These are phyloP conservation scores for Cryptosula pallasiana DNA, from an alignment of 2,888 invertebrate genomes.

Conservation along the genomic window DNA sequence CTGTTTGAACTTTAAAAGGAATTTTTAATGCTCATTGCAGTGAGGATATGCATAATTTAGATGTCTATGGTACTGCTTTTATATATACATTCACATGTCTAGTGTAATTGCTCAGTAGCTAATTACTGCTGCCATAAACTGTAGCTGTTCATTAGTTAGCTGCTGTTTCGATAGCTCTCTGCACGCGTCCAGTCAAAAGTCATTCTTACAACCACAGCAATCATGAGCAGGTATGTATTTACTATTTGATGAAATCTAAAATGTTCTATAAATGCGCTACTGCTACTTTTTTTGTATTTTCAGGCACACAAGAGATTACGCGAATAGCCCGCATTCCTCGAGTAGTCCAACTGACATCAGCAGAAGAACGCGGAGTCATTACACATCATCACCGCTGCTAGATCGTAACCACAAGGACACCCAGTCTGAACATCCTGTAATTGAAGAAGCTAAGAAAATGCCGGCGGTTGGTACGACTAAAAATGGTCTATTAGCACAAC, in stretches of 20 bases:
- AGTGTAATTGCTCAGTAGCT: background rate
- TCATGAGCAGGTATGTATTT: background rate
- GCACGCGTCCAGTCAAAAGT: too few relatives aligned
- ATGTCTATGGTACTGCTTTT: too few relatives aligned
- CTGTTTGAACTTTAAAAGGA: background rate
- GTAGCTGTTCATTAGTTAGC: background rate
- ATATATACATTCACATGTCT: too few relatives aligned
- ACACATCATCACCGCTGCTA: slow-evolving; percentile 11
- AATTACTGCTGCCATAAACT: background rate
- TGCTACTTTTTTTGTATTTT: background rate
- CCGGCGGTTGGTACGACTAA: slow-evolving; percentile 28
- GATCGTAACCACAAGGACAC: background rate
- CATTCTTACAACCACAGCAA: too few relatives aligned
- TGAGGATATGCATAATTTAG: too few relatives aligned
- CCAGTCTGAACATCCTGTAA: background rate
- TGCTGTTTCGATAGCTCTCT: background rate
- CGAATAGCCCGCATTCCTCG: background rate
- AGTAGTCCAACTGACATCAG: background rate
- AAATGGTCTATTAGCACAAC: slow-evolving; percentile 50
- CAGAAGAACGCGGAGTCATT: background rate
- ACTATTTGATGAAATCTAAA: background rate
- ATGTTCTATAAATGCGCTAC: background rate
- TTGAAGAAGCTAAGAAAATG: slow-evolving; percentile 7
- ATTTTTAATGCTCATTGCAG: background rate
- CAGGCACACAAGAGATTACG: slow-evolving; percentile 2